These are phyloP conservation scores for Ciconia stormi DNA, from an alignment of 2,113 vertebrate species.

Conservation along the genomic window DNA sequence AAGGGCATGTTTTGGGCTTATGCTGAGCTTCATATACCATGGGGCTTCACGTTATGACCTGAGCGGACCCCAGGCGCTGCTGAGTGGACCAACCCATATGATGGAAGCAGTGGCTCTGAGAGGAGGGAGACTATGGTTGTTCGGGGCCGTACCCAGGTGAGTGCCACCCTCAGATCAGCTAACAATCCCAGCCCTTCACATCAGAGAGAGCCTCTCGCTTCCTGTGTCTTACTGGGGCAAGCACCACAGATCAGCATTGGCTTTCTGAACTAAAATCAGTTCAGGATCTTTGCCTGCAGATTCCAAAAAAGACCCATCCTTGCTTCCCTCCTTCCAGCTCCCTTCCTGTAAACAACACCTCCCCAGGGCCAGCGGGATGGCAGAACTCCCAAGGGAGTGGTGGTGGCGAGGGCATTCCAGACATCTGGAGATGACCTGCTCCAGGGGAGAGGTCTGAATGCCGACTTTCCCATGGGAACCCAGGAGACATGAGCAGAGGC, in stretches of 20 bases:
- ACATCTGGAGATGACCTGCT: background rate
- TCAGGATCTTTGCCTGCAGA: background rate
- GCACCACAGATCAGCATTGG: background rate
- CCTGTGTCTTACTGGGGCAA: background rate
- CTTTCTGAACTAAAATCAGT: background rate
- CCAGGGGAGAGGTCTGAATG: background rate
- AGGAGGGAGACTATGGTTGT: background rate
- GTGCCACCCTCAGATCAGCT: background rate
- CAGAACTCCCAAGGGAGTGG: background rate
- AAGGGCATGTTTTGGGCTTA: background rate
- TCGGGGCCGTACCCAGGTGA: background rate
- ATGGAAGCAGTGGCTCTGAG: background rate
- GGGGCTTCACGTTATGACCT: background rate
- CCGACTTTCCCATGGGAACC: background rate
- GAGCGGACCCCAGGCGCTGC: background rate
- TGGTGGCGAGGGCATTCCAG: background rate
- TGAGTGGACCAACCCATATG: background rate
- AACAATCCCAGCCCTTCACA: background rate
- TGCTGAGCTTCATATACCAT: background rate
- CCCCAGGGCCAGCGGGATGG: background rate
- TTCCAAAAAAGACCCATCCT: background rate
- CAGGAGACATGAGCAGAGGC: background rate
- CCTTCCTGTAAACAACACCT: background rate
- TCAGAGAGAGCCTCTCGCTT: background rate
- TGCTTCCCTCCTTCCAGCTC: background rate